Percentiles rank a stretch among this genome's conserved stretches.
Evolutionary conservation across 2,113 vertebrate genomes (phyloP).

Genomic region (Picathartes gymnocephalus): DNA sequence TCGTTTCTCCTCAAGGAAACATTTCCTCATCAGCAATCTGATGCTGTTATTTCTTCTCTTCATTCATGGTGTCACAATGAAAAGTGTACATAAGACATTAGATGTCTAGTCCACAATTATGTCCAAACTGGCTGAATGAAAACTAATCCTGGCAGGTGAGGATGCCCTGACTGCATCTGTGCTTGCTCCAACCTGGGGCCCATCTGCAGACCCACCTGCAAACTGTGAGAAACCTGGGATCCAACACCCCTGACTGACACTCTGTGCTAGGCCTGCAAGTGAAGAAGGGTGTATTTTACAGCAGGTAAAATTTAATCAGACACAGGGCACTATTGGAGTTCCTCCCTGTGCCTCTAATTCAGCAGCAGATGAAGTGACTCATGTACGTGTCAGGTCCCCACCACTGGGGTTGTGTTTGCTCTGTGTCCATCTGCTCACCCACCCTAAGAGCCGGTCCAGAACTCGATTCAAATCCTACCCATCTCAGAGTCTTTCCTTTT

Average conservation of each 20-base stretch:
- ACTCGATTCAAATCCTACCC: background rate
- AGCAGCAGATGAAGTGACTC: background rate
- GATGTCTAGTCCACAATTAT: background rate
- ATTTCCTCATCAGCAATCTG: background rate
- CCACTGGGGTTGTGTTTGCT: background rate
- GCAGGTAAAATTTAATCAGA: background rate
- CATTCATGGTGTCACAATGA: background rate
- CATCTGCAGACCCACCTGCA: background rate
- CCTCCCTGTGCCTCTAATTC: background rate
- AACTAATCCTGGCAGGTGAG: background rate
- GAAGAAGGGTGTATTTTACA: background rate
- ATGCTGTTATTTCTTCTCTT: background rate
- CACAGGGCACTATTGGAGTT: background rate
- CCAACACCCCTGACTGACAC: background rate
- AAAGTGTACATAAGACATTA: background rate
- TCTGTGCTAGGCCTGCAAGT: background rate
- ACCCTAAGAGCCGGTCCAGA: background rate
- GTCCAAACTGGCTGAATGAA: background rate
- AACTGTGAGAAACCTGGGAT: background rate
- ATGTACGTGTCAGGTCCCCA: fast-evolving
- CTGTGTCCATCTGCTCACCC: background rate
- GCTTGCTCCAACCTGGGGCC: background rate
- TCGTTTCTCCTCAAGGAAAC: background rate
- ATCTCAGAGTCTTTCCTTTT: background rate
- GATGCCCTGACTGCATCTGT: background rate